Base-by-base conservation (phyloP, 2,113 vertebrate species). In the Gymnarchus niloticus region DNA sequence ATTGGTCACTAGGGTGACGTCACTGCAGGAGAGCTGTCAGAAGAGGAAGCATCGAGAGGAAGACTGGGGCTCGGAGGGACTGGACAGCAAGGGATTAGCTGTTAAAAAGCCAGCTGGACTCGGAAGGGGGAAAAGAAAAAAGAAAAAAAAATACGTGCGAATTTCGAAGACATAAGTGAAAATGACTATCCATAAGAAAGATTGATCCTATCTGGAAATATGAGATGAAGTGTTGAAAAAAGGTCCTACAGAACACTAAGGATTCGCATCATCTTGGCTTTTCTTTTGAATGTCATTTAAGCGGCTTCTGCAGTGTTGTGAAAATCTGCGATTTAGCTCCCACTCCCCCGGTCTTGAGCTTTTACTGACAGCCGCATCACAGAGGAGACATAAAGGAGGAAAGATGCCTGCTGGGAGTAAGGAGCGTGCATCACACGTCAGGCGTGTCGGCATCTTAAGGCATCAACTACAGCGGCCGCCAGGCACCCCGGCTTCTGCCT, bases 1-100 rank as follows among this genome's bases (percentile, higher is more conserved):
- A 95, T 95, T 94, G 93, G 94, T 73, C 86, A 23, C 46, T 88
- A 88, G 69, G 89, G 92, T 97, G 96, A 97, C 97, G 96, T 98
- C 95, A 96, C 89, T 92, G 91, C 93, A 92, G 93, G 92, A 94
- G 92, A 92, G 91, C 93, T 93, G 94, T 93, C 91, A 88, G 91
- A 93, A 93, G 90, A 92, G 92, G 94, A 93, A 90, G 95, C 92
- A 86, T 91, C 92, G 88, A 91, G 93, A 88, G 90, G 93, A 76
- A 92, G 88, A 93, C 87, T 91, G 88, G 91, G 94, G 37, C 92
- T 89, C 9, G 37, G 89, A 89, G 85, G 88, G 81, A 54, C 88
- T 92, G 90, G 91, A 88, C 87, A 92, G 86, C 52, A 87, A 85
- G 49, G 73, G 84, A 84, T 81, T 77, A n/a, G 61, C 33, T n/a